phyloP scores from a whole-genome alignment of 1,140 invertebrate species.

The Drosophila subobscura region DNA sequence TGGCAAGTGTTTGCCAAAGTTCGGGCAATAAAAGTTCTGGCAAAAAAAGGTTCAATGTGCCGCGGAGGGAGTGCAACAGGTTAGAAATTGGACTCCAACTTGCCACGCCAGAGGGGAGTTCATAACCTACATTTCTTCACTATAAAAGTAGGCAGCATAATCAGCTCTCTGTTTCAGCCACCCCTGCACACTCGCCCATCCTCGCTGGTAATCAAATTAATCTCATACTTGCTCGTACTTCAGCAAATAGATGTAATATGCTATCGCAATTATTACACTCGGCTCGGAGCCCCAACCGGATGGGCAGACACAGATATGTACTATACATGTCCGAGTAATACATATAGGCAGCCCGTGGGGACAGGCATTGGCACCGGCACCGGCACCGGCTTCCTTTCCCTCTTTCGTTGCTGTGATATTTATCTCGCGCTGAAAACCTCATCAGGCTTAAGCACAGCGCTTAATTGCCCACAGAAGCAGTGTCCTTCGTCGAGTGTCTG shows the following conservation, averaged over 20 bases:
- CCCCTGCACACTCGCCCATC: neutral
- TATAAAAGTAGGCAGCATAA: slow-evolving; percentile 48
- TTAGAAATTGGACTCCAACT: slow-evolving; percentile 14
- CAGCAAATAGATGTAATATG: slow-evolving; percentile 50
- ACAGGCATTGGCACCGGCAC: slow-evolving; percentile 11
- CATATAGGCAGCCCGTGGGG: neutral
- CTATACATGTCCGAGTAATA: neutral
- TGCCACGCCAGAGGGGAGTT: neutral
- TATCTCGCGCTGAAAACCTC: slow-evolving; percentile 76
- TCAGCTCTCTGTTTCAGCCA: slow-evolving; percentile 2
- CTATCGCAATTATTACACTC: slow-evolving; percentile 57
- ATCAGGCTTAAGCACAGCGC: slow-evolving; percentile 72
- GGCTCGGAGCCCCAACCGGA: slow-evolving; percentile 1
- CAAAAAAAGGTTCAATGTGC: neutral
- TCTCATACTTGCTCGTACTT: slow-evolving; percentile 54
- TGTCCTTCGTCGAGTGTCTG: slow-evolving; percentile 18
- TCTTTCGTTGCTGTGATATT: slow-evolving; percentile 61
- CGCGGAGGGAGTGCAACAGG: slow-evolving; percentile 20
- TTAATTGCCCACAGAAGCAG: slow-evolving; percentile 62
- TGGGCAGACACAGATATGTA: slow-evolving; percentile 7
- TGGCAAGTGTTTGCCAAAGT: slow-evolving; percentile 27
- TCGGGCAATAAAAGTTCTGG: slow-evolving; percentile 18
- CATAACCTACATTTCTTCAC: slow-evolving; percentile 38
- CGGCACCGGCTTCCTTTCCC: no score
- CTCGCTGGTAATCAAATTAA: slow-evolving; percentile 70